phyloP scores from a whole-genome alignment of 2,888 invertebrate species.

The Ischnura elegans region DNA sequence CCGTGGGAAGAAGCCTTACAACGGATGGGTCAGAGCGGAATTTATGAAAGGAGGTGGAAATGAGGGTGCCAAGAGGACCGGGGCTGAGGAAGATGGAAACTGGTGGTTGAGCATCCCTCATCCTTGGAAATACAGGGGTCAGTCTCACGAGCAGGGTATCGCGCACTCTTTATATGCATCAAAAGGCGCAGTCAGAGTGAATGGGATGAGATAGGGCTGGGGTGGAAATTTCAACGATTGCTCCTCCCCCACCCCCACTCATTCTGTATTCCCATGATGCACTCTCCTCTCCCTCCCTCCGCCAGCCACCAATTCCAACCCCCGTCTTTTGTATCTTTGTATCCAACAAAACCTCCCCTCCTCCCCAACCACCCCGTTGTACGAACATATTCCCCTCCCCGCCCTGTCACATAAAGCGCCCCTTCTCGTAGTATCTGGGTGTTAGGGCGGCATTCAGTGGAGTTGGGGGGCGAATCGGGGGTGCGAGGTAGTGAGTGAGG shows the following conservation, averaged over 20 bases:
- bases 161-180: no score
- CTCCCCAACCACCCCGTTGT: not conserved
- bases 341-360: not conserved
- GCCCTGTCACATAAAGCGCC: no score
- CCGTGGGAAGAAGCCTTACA: no score
- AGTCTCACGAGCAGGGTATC: no score
- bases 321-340: not conserved
- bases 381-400: not conserved
- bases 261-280: slow-evolving; percentile 18
- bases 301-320: not conserved
- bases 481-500: not conserved
- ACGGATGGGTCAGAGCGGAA: not conserved
- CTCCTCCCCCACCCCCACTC: not conserved
- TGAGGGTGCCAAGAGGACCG: not conserved
- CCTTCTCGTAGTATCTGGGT: not conserved
- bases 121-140: no score
- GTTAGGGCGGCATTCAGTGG: not conserved
- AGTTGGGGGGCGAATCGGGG: not conserved
- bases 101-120: no score
- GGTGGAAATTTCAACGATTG: not conserved
- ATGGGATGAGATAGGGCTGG: not conserved
- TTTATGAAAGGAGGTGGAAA: not conserved
- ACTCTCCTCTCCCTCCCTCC: not conserved
- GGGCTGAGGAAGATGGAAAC: not conserved
- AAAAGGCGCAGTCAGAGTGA: no score